A percentile compares a stretch with the other conserved stretches of the same genome.
Evolutionary conservation across 2,113 vertebrate genomes (phyloP).

Genomic region (Daphoenositta chrysoptera): DNA sequence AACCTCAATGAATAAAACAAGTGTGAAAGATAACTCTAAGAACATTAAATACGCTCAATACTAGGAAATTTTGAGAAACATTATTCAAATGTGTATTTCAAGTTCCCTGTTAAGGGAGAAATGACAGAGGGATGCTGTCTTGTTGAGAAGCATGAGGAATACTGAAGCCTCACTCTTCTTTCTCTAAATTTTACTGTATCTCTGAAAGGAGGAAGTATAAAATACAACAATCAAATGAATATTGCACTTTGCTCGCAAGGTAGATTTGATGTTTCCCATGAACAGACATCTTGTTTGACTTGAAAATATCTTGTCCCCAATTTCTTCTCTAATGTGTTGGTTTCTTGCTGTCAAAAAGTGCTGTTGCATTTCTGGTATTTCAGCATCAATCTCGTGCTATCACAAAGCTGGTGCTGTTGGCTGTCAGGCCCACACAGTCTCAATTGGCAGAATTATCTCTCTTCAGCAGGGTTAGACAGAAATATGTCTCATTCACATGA

Average conservation of each 20-base stretch:
- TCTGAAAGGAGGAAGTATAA: background rate
- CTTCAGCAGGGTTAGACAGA: conserved; percentile 66
- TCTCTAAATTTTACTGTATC: background rate
- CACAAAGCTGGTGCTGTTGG: conserved; percentile 45
- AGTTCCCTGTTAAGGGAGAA: background rate
- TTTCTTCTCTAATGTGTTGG: conserved; percentile 52
- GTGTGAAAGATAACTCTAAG: background rate
- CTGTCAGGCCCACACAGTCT: conserved; percentile 59
- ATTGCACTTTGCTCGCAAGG: conserved; percentile 22
- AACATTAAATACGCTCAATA: background rate
- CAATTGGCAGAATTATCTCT: conserved; percentile 70
- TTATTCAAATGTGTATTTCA: background rate
- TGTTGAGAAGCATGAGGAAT: background rate
- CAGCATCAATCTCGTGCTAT: conserved; percentile 48
- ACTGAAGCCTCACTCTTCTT: background rate
- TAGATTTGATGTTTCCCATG: conserved; percentile 25
- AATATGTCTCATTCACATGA: conserved; percentile 62
- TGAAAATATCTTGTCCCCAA: conserved; percentile 28
- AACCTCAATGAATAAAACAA: background rate
- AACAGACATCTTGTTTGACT: conserved; percentile 61
- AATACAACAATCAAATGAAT: conserved; percentile 39
- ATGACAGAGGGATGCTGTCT: background rate
- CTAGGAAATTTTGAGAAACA: background rate
- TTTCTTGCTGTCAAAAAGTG: conserved; percentile 51
- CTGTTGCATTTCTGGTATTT: conserved; percentile 53